These are phyloP conservation scores for Synanthedon andrenaeformis DNA, from an alignment of 2,888 invertebrate species.

Conservation along the genomic window DNA sequence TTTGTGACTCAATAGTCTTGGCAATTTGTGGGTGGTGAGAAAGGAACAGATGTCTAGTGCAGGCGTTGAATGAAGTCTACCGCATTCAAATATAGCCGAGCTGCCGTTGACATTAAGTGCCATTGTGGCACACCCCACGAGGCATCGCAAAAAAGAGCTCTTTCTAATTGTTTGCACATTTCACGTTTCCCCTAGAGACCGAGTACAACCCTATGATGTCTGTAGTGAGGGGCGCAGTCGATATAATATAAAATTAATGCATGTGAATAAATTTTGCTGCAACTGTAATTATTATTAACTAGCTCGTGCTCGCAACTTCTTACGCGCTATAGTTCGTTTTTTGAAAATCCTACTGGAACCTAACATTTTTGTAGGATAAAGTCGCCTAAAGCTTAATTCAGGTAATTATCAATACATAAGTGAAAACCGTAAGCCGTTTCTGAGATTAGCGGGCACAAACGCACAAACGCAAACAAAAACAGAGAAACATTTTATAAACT, in stretches of 20 bases:
- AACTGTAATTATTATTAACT: too few relatives aligned
- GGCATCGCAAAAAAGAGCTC: constrained; percentile 50
- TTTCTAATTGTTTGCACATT: constrained; percentile 68
- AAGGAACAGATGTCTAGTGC: constrained; percentile 54
- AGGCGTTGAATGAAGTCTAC: constrained; percentile 30
- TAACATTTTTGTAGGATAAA: too few relatives aligned
- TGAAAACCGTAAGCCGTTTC: too few relatives aligned
- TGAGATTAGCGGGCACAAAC: too few relatives aligned
- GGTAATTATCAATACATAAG: too few relatives aligned
- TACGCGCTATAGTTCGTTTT: too few relatives aligned
- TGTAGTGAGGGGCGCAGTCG: constrained; percentile 11
- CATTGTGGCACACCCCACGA: constrained; percentile 40
- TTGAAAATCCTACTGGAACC: too few relatives aligned
- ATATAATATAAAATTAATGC: constrained; percentile 1
- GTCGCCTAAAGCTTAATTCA: too few relatives aligned
- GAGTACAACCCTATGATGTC: constrained; percentile 17
- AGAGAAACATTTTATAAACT: too few relatives aligned
- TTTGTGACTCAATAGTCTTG: constrained; percentile 3
- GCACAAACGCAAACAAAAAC: too few relatives aligned
- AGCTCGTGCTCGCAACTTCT: too few relatives aligned
- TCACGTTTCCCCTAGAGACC: constrained; percentile 35
- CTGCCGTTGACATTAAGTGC: constrained; percentile 55
- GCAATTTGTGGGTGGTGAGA: constrained; percentile 41
- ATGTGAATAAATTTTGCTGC: too few relatives aligned
- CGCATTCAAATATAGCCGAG: constrained; percentile 41